phyloP scores from a whole-genome alignment of 1,140 invertebrate species.

The Subanguina moxae region DNA sequence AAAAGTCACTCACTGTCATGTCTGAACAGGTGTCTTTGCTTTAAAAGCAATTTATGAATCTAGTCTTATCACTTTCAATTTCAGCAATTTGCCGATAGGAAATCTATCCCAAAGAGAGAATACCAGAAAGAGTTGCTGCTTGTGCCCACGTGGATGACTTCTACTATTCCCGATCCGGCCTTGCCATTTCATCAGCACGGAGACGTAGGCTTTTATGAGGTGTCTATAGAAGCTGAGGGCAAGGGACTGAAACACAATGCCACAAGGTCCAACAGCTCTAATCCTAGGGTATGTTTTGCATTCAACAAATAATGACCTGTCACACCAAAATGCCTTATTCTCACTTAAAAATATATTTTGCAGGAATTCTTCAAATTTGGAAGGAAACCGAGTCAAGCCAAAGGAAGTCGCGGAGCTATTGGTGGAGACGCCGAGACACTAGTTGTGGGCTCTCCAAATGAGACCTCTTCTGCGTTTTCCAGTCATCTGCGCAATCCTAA shows the following conservation, averaged over 20 bases:
- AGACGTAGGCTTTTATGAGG: constrained; percentile 53
- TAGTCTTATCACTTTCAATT: too few relatives aligned
- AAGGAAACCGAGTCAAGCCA: constrained; percentile 36
- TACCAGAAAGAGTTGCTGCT: constrained; percentile 37
- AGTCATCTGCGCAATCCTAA: neutral
- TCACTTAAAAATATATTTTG: constrained; percentile 22
- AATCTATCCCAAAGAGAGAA: constrained; percentile 35
- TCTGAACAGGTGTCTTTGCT: constrained; percentile 39
- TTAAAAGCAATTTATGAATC: too few relatives aligned
- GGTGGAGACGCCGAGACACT: neutral
- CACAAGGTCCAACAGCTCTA: constrained; percentile 46
- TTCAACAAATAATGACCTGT: constrained; percentile 1
- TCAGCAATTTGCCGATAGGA: constrained; percentile 42
- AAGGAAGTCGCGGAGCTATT: constrained; percentile 16
- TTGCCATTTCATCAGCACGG: constrained; percentile 57
- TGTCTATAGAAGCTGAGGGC: constrained; percentile 41
- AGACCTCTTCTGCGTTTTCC: neutral
- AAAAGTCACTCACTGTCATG: constrained; percentile 48
- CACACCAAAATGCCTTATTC: constrained; percentile 10
- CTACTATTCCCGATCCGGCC: constrained; percentile 4
- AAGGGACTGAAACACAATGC: constrained; percentile 43
- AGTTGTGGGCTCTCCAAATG: neutral
- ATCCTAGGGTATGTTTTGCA: constrained; percentile 33
- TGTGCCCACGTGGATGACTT: constrained; percentile 13
- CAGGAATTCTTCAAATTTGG: constrained; percentile 44